These are phyloP conservation scores for Ceyx erithaca DNA, from an alignment of 2,797 vertebrate species.

Conservation along the genomic window DNA sequence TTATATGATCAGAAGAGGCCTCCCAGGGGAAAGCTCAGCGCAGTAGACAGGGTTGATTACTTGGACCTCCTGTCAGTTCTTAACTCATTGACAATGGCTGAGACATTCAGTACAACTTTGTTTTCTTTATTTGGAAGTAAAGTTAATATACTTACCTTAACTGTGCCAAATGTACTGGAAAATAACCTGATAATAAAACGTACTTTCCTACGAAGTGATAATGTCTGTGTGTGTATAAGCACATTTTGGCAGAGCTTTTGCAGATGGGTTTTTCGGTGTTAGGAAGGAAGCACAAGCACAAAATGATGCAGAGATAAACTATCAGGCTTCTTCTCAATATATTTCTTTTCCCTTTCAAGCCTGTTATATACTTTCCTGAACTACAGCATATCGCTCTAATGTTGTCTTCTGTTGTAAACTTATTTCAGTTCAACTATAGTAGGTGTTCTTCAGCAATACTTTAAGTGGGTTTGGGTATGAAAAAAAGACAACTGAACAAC, in stretches of 20 bases:
- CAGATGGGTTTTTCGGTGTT: slow-evolving; percentile 47
- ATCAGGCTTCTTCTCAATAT: not conserved
- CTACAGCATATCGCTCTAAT: not conserved
- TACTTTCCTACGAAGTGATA: slow-evolving; percentile 67
- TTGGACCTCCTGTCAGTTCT: slow-evolving; percentile 79
- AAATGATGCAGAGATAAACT: slow-evolving; percentile 61
- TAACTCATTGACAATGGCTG: slow-evolving; percentile 77
- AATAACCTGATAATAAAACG: slow-evolving; percentile 81
- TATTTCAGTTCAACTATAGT: not conserved
- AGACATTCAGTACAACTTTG: slow-evolving; percentile 73
- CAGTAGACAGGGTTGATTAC: slow-evolving; percentile 77
- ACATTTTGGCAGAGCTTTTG: slow-evolving; percentile 56
- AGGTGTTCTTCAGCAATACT: not conserved
- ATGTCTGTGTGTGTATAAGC: slow-evolving; percentile 55
- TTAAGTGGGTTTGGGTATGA: not conserved
- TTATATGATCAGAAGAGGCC: slow-evolving; percentile 71
- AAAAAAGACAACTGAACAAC: slow-evolving; percentile 20
- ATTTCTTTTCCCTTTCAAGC: not conserved
- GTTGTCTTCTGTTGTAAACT: not conserved
- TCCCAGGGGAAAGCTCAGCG: slow-evolving; percentile 71
- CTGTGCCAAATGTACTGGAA: slow-evolving; percentile 83
- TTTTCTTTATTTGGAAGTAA: slow-evolving; percentile 80
- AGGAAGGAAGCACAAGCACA: slow-evolving; percentile 57
- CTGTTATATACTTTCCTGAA: not conserved
- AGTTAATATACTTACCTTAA: slow-evolving; percentile 83